Percentiles rank a stretch among this genome's conserved stretches.
Evolutionary conservation across 2,797 vertebrate genomes (phyloP).

Genomic region (Phataginus tetradactyla): DNA sequence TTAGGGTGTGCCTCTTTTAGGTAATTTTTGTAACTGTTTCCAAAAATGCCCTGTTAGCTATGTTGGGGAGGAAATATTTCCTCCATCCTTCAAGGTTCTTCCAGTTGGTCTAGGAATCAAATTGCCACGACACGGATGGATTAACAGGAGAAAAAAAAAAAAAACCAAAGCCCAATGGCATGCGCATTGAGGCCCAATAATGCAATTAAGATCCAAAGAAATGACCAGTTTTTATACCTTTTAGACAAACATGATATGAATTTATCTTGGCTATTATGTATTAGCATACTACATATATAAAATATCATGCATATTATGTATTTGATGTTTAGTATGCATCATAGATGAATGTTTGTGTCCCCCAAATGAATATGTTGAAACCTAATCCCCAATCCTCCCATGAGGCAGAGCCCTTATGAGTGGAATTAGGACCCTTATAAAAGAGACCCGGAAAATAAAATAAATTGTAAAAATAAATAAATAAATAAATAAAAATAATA

Average conservation of each 20-base stretch:
- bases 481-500: too few relatives aligned
- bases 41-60: background rate
- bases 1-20: background rate
- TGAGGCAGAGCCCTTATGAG: background rate
- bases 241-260: background rate
- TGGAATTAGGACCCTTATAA: background rate
- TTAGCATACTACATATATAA: background rate
- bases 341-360: background rate
- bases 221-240: too few relatives aligned
- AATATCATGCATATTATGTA: background rate
- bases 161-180: too few relatives aligned
- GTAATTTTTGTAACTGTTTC: background rate
- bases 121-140: too few relatives aligned
- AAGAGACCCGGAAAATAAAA: background rate
- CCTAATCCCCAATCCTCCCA: background rate
- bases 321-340: background rate
- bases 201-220: too few relatives aligned
- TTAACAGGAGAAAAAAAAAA: too few relatives aligned
- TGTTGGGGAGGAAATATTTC: too few relatives aligned
- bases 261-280: background rate
- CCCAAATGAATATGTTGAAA: background rate
- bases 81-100: background rate
- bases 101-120: background rate
- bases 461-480: too few relatives aligned
- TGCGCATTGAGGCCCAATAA: too few relatives aligned